Base-by-base conservation (phyloP, 2,113 vertebrate species). In the Phaethon lepturus region DNA sequence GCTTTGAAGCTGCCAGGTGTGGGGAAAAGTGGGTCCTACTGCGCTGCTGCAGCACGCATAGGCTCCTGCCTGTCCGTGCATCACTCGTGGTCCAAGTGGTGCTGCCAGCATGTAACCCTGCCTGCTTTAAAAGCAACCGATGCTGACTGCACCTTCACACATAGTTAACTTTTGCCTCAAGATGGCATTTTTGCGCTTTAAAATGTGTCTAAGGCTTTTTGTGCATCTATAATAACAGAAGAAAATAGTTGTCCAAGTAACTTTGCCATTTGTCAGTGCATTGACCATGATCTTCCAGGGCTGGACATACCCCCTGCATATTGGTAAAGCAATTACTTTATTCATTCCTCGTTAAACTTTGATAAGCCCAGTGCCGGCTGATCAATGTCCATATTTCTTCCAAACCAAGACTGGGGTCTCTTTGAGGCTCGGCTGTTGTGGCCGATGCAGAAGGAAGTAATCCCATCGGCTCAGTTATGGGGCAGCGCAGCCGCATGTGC, bases 61-160 rank as follows among this genome's bases (percentile, higher is more conserved):
- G 33, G 24, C 64, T 78, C 10, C 52, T 31, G 45, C 33, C 33
- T 1, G 0, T 12, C 40, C 1, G 0, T 10, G 5, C 56, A 7
- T 25, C 44, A 0, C 28, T n/a, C 1, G 0, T 9, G 31, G 68
- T 26, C 22, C 0, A 1, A 9, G 63, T 9, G 0, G 1, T 0
- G 16, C 7, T 44, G 28, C 81, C 0, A 2, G 25, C 50, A 7
- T 1, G 0, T 3, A 2, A 2, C 52, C 28, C 17, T 35, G 66
- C 56, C 44, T 22, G 33, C 85, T 83, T 29, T 64, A 38, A 44
- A 33, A 29, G 42, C 38, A 1, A 6, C 33, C 1, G 1, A 18
- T 17, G 42, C 53, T 13, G 25, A 2, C 85, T 44, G 73, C 58
- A 10, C 58, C 69, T 56, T 15, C 58, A 8, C 69, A 35, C 23